Evolutionary conservation across 2,888 invertebrate species (phyloP).

Genomic region (Phymatocera aterrima): DNA sequence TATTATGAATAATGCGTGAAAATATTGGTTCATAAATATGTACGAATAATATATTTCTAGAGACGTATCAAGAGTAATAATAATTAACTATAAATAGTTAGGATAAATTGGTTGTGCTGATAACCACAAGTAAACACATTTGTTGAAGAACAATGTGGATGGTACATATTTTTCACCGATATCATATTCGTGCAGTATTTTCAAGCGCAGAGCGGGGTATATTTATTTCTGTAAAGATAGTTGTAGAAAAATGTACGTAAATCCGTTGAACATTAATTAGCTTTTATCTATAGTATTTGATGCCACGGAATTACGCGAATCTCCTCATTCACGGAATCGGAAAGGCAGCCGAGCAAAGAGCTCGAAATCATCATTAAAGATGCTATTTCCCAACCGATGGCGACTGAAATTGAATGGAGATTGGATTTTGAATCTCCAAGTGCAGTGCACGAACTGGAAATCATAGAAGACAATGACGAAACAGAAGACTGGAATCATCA

Average conservation of each 20-base stretch:
- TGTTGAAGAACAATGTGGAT: too few relatives aligned
- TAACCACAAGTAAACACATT: too few relatives aligned
- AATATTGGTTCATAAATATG: too few relatives aligned
- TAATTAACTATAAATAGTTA: too few relatives aligned
- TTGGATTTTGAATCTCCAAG: background rate
- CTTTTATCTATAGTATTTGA: background rate
- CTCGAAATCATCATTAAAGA: constrained; percentile 3
- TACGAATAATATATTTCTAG: too few relatives aligned
- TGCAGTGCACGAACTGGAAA: constrained; percentile 10
- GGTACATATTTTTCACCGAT: too few relatives aligned
- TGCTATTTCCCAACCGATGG: background rate
- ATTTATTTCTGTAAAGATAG: background rate
- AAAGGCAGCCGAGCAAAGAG: background rate
- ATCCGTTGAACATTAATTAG: background rate
- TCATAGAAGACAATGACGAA: constrained; percentile 6
- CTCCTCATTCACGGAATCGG: background rate
- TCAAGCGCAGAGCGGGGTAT: background rate
- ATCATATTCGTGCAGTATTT: background rate
- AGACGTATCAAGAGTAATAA: too few relatives aligned
- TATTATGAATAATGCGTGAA: too few relatives aligned
- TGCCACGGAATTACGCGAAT: background rate
- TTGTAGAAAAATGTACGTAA: background rate
- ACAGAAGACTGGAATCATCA: background rate
- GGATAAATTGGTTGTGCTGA: too few relatives aligned
- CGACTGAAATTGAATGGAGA: background rate